Evolutionary conservation across 2,888 invertebrate species (phyloP).

Genomic region (Rhodophaea formosa): DNA sequence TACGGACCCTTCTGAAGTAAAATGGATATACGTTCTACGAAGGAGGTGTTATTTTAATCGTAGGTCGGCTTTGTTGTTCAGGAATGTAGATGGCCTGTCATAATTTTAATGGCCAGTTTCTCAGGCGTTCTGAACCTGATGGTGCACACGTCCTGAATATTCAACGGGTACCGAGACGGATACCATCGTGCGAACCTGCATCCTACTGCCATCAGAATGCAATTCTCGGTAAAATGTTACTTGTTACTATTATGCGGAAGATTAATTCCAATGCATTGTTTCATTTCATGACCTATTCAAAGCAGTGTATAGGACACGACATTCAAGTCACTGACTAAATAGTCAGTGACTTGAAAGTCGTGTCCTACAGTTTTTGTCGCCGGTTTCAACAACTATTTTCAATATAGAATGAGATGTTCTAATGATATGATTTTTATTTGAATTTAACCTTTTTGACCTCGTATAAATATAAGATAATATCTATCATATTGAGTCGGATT

Average conservation of each 20-base stretch:
- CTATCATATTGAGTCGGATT: no score
- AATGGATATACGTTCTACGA: slow-evolving; percentile 78
- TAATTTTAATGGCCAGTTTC: slow-evolving; percentile 77
- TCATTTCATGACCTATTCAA: no score
- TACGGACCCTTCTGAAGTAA: slow-evolving; percentile 77
- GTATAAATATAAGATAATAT: no score
- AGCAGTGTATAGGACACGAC: no score
- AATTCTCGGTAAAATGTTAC: background rate
- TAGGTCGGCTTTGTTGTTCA: slow-evolving; percentile 75
- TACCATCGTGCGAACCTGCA: slow-evolving; percentile 23
- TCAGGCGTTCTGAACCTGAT: slow-evolving; percentile 60
- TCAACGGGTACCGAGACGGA: slow-evolving; percentile 42
- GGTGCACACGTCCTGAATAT: slow-evolving; percentile 65
- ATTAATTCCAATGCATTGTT: background rate
- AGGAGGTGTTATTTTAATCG: slow-evolving; percentile 80
- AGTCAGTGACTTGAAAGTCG: no score
- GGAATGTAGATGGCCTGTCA: slow-evolving; percentile 80
- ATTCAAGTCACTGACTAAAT: no score
- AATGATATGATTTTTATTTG: no score
- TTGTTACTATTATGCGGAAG: background rate
- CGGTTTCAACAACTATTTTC: no score
- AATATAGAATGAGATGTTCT: no score
- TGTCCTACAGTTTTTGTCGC: no score
- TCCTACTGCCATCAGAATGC: slow-evolving; percentile 13
- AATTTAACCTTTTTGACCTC: no score